phyloP scores from a whole-genome alignment of 2,113 vertebrate genomes.

The Rana temporaria region DNA sequence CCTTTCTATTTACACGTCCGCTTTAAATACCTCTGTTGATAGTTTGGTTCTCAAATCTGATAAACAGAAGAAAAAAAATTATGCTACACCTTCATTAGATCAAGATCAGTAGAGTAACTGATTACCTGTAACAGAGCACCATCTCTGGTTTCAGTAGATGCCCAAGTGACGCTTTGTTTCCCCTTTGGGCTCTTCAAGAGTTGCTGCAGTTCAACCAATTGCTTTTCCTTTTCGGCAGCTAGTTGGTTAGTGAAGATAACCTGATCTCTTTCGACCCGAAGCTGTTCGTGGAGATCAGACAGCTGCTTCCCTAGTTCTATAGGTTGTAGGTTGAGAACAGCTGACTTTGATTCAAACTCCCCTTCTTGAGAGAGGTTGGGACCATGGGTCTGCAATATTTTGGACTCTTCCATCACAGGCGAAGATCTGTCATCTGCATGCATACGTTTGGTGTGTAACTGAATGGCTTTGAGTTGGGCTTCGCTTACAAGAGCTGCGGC shows the following conservation, averaged over 20 bases:
- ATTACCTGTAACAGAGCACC: slow-evolving; percentile 14
- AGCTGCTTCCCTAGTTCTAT: slow-evolving; percentile 80
- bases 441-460: slow-evolving; percentile 66
- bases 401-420: slow-evolving; percentile 52
- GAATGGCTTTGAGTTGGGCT: slow-evolving; percentile 81
- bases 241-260: slow-evolving; percentile 80
- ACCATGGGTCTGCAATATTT: slow-evolving; percentile 30
- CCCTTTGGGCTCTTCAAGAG: slow-evolving; percentile 73
- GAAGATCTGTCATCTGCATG: slow-evolving; percentile 48
- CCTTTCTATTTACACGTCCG: too few relatives aligned
- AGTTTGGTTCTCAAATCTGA: background rate
- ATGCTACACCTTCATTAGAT: background rate
- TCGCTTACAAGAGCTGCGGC: slow-evolving; percentile 81
- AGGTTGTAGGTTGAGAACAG: slow-evolving; percentile 77
- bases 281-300: slow-evolving; percentile 72
- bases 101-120: background rate
- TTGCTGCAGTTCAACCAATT: slow-evolving; percentile 76
- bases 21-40: too few relatives aligned
- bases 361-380: slow-evolving; percentile 49
- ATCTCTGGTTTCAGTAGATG: slow-evolving; percentile 31
- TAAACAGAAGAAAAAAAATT: background rate
- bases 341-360: slow-evolving; percentile 66
- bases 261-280: slow-evolving; percentile 83
- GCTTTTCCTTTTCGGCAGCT: slow-evolving; percentile 80
- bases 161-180: slow-evolving; percentile 57